Percentiles rank a stretch among this genome's conserved stretches.
Evolutionary conservation across 1,140 invertebrate species (phyloP).

Genomic region (Drosophila nigromelanica): DNA sequence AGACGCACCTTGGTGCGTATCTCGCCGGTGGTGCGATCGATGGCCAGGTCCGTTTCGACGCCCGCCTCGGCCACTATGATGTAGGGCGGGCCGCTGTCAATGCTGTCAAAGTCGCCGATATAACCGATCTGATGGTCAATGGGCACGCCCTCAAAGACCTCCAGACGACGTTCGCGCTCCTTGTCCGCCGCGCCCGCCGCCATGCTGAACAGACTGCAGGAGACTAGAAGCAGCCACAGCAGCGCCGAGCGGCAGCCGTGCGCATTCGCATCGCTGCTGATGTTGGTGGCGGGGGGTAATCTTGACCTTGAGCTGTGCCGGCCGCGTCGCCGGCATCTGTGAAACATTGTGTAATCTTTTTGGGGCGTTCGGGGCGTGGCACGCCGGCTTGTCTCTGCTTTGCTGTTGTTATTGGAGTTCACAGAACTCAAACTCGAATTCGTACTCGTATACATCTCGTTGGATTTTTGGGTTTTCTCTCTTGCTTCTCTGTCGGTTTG

Average conservation of each 20-base stretch:
- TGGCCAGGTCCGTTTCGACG: slow-evolving; percentile 93
- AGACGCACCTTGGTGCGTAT: slow-evolving; percentile 93
- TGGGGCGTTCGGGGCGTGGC: slow-evolving; percentile 24
- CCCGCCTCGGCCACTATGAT: slow-evolving; percentile 94
- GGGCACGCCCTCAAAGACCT: slow-evolving; percentile 93
- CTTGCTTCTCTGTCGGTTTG: slow-evolving; percentile 4
- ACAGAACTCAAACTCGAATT: slow-evolving; percentile 24
- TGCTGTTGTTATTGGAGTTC: slow-evolving; percentile 30
- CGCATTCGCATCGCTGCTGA: not conserved
- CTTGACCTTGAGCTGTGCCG: slow-evolving; percentile 42
- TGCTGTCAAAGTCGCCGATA: slow-evolving; percentile 90
- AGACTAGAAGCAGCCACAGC: slow-evolving; percentile 28
- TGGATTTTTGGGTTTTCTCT: slow-evolving; percentile 3
- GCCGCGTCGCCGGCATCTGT: slow-evolving; percentile 59
- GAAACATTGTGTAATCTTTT: slow-evolving; percentile 67
- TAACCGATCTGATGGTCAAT: slow-evolving; percentile 94
- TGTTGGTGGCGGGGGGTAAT: slow-evolving; percentile 14
- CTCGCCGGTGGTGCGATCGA: slow-evolving; percentile 95
- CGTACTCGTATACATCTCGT: slow-evolving; percentile 19
- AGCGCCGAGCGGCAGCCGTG: slow-evolving; percentile 17
- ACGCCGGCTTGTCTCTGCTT: slow-evolving; percentile 1
- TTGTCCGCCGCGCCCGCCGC: slow-evolving; percentile 33
- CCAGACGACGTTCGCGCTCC: slow-evolving; percentile 91
- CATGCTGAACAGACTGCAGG: slow-evolving; percentile 10
- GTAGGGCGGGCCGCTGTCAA: slow-evolving; percentile 91